Percentiles rank a stretch among this genome's conserved stretches.
Conservation (phyloP, 1,140 invertebrate genomes). For the Drosophila varians region DNA sequence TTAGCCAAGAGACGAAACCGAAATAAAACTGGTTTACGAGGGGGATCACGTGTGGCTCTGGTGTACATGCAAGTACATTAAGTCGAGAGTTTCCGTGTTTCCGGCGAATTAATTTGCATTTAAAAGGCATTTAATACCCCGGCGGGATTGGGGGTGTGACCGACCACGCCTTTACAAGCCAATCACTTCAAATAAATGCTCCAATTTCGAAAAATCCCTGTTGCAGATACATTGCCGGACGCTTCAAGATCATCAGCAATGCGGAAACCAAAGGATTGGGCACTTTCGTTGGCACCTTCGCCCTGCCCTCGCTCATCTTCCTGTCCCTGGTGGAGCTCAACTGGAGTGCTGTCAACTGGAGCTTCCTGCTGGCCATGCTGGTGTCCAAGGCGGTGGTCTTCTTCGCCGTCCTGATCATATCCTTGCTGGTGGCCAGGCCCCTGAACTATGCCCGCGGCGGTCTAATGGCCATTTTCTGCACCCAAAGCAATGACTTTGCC, state of each 20-base stretch:
- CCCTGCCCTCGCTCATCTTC: constrained; percentile 96
- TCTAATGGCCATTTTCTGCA: constrained; percentile 97
- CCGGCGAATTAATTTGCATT: constrained; percentile 24
- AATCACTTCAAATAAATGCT: constrained; percentile 23
- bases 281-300: constrained; percentile 96
- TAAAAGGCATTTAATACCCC: constrained; percentile 3
- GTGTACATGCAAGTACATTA: constrained; percentile 19
- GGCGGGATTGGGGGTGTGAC: constrained; percentile 15
- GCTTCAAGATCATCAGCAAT: constrained; percentile 92
- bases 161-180: constrained; percentile 32
- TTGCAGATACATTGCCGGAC: constrained; percentile 94
- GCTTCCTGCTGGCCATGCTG: constrained; percentile 93
- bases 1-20: constrained; percentile 37
- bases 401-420: constrained; percentile 91
- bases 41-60: constrained; percentile 26
- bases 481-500: constrained; percentile 99
- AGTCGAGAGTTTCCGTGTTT: constrained; percentile 41
- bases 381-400: constrained; percentile 95
- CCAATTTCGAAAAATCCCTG: constrained; percentile 54
- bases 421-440: constrained; percentile 91
- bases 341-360: constrained; percentile 94
- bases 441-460: constrained; percentile 93
- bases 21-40: constrained; percentile 42
- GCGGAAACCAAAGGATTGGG: constrained; percentile 95
- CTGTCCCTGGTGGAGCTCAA: constrained; percentile 93